Conservation (phyloP, 2,888 invertebrate species). For the Aspidiotus rigidus region DNA sequence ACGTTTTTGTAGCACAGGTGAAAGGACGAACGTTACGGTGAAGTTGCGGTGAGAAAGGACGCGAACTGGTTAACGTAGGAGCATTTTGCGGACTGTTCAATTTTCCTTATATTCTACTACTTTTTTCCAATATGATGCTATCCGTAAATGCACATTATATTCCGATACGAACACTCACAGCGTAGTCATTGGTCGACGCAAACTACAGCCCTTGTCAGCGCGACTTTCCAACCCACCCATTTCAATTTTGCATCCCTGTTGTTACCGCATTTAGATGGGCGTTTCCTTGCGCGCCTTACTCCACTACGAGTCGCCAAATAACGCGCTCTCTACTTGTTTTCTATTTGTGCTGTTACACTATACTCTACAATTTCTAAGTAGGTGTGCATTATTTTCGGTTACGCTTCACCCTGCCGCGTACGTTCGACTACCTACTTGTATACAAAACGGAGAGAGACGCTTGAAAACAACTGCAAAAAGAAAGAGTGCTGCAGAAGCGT, state of each 20-base stretch:
- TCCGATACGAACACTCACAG: not conserved
- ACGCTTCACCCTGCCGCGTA: not conserved
- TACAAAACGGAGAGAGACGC: not conserved
- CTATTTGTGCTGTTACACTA: constrained; percentile 17
- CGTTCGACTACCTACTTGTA: not conserved
- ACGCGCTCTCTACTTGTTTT: constrained; percentile 24
- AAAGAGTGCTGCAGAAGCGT: not conserved
- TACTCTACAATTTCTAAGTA: constrained; percentile 26
- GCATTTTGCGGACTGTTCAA: too few species aligned
- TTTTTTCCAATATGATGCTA: too few species aligned
- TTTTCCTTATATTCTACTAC: too few species aligned
- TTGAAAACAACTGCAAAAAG: not conserved
- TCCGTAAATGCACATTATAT: too few species aligned
- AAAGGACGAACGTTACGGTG: too few species aligned
- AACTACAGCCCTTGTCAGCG: constrained; percentile 25
- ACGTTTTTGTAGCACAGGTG: too few species aligned
- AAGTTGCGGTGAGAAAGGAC: too few species aligned
- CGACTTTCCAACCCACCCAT: constrained; percentile 23
- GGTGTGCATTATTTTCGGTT: not conserved
- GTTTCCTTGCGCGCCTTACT: constrained; percentile 25
- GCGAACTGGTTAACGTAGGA: too few species aligned
- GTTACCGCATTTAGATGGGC: constrained; percentile 21
- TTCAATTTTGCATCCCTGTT: constrained; percentile 26
- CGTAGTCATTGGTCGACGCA: constrained; percentile 20
- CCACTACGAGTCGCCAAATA: constrained; percentile 23